These are phyloP conservation scores for Sebastes itinus DNA, from an alignment of 2,797 vertebrate genomes.

Conservation along the genomic window DNA sequence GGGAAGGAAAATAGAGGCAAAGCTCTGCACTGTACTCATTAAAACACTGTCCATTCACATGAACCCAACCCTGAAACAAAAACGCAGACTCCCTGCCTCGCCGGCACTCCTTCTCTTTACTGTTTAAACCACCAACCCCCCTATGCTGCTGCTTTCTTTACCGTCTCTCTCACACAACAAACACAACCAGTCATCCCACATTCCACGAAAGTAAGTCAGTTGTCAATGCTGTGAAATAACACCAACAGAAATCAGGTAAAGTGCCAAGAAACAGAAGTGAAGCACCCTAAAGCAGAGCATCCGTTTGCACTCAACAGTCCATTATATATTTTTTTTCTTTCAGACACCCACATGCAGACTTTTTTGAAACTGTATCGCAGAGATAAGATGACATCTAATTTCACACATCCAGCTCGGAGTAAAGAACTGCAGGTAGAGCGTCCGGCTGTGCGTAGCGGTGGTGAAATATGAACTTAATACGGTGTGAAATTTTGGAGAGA, in stretches of 20 bases:
- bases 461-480: constrained; percentile 77
- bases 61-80: constrained; percentile 46
- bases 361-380: constrained; percentile 64
- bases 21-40: constrained; percentile 48
- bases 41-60: constrained; percentile 31
- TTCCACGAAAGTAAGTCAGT: constrained; percentile 72
- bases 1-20: constrained; percentile 26
- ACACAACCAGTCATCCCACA: constrained; percentile 81
- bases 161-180: constrained; percentile 54
- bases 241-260: constrained; percentile 16
- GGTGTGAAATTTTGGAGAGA: constrained; percentile 72
- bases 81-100: constrained; percentile 28
- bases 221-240: constrained; percentile 50
- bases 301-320: not conserved
- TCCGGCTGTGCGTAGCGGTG: constrained; percentile 64
- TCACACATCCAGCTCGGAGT: constrained; percentile 54
- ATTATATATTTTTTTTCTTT: not conserved
- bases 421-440: constrained; percentile 67
- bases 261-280: not conserved
- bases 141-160: constrained; percentile 46
- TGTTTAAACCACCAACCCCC: constrained; percentile 60
- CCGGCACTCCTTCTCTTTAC: constrained; percentile 61
- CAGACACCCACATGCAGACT: constrained; percentile 27
- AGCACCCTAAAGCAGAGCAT: not conserved
- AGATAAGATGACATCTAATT: constrained; percentile 62